Evolutionary conservation across 2,113 vertebrate genomes (phyloP).

Genomic region (Syngnathus floridae): DNA sequence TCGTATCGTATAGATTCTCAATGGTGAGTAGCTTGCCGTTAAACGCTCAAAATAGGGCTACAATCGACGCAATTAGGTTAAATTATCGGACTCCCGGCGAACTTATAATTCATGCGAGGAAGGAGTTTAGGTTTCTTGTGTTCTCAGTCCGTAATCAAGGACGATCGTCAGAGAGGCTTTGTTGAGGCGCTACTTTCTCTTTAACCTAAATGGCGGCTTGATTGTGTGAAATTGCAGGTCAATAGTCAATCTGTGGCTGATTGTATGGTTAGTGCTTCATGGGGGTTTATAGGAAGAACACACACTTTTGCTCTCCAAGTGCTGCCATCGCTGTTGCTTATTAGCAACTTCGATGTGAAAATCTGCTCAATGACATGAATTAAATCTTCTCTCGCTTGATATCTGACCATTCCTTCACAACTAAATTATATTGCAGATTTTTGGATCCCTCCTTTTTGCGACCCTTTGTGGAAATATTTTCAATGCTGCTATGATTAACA

Average conservation of each 20-base stretch:
- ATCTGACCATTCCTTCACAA: neutral
- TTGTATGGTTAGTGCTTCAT: slow-evolving; percentile 20
- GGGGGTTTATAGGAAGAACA: slow-evolving; percentile 29
- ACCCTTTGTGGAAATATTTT: neutral
- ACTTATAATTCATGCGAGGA: slow-evolving; percentile 14
- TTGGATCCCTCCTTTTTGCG: too few relatives aligned
- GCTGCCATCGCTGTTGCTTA: neutral
- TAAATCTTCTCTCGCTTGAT: neutral
- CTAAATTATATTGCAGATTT: neutral
- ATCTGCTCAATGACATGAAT: neutral
- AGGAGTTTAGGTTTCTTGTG: slow-evolving; percentile 12
- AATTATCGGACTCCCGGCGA: neutral
- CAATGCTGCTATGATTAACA: neutral
- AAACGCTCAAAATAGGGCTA: neutral
- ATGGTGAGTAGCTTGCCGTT: neutral
- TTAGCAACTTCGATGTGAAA: neutral
- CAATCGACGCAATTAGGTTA: neutral
- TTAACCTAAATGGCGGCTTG: slow-evolving; percentile 21
- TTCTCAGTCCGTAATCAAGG: slow-evolving; percentile 31
- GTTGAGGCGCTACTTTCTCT: slow-evolving; percentile 11
- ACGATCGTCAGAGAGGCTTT: slow-evolving; percentile 17
- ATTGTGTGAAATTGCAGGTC: slow-evolving; percentile 35
- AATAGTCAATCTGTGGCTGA: slow-evolving; percentile 21
- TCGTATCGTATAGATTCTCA: neutral
- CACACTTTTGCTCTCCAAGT: slow-evolving; percentile 14